Evolutionary conservation across 2,888 invertebrate species (phyloP).

Genomic region (Halictus ligatus): DNA sequence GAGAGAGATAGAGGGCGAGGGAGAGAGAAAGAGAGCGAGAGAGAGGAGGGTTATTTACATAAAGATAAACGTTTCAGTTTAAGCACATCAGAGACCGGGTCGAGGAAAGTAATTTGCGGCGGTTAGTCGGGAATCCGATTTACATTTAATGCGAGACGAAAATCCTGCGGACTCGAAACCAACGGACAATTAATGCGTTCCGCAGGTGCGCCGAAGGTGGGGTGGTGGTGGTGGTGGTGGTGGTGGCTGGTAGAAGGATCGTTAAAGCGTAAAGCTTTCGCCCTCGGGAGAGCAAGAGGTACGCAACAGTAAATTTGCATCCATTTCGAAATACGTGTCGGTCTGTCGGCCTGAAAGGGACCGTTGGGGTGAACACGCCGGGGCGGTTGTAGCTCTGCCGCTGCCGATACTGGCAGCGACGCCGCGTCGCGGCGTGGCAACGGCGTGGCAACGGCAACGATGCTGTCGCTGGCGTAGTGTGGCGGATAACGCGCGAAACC

Average conservation of each 20-base stretch:
- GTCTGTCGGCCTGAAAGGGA: slow-evolving; percentile 48
- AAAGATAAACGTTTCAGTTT: slow-evolving; percentile 54
- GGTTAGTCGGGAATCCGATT: slow-evolving; percentile 64
- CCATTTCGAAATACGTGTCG: slow-evolving; percentile 63
- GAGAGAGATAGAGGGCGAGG: too few relatives aligned
- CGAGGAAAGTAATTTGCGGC: slow-evolving; percentile 64
- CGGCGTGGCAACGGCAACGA: not conserved
- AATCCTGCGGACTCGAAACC: slow-evolving; percentile 51
- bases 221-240: not conserved
- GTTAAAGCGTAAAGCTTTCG: slow-evolving; percentile 64
- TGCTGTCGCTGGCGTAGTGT: not conserved
- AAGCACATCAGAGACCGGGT: slow-evolving; percentile 33
- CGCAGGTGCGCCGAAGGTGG: slow-evolving; percentile 33
- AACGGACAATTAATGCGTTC: slow-evolving; percentile 65
- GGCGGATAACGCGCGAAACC: slow-evolving; percentile 49
- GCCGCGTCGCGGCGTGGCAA: not conserved
- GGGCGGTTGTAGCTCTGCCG: not conserved
- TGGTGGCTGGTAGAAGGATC: slow-evolving; percentile 31
- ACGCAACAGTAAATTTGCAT: slow-evolving; percentile 63
- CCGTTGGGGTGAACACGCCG: not conserved
- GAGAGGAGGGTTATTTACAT: slow-evolving; percentile 29
- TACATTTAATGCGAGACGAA: slow-evolving; percentile 61
- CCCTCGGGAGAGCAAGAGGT: slow-evolving; percentile 52
- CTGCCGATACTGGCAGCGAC: slow-evolving; percentile 4
- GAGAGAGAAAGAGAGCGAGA: not conserved